Percentiles rank a stretch among this genome's conserved stretches.
phyloP scores from a whole-genome alignment of 2,113 vertebrate species.

The Chaetodon auriga region DNA sequence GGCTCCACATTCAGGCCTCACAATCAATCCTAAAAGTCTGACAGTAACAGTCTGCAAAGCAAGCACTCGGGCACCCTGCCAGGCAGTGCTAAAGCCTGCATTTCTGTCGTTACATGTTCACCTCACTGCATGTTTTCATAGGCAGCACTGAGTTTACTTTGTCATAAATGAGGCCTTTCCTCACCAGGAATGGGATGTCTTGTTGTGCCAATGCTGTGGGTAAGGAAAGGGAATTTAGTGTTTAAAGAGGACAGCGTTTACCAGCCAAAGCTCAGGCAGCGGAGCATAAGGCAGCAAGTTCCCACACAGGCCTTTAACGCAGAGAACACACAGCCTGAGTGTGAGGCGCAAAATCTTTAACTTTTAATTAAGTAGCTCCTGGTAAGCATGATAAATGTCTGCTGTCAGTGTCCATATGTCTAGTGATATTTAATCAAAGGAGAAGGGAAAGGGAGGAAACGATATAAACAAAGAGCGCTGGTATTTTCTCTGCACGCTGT shows the following conservation, averaged over 20 bases:
- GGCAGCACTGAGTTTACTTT: conserved; percentile 56
- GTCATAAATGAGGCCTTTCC: conserved; percentile 61
- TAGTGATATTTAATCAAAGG: conserved; percentile 30
- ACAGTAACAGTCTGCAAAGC: conserved; percentile 37
- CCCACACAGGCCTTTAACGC: conserved; percentile 32
- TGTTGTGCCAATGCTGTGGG: conserved; percentile 24
- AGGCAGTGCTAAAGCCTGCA: conserved; percentile 21
- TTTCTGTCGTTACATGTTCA: conserved; percentile 38
- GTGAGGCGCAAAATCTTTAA: conserved; percentile 30
- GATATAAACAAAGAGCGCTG: neutral
- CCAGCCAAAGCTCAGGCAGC: conserved; percentile 19
- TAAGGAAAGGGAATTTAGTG: conserved; percentile 34
- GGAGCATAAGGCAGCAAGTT: conserved; percentile 3
- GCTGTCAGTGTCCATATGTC: conserved; percentile 24
- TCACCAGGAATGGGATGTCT: conserved; percentile 32
- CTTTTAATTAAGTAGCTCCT: conserved; percentile 57
- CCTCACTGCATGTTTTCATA: conserved; percentile 52
- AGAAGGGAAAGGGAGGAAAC: conserved; percentile 11
- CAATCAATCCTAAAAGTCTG: conserved; percentile 50
- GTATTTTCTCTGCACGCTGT: neutral
- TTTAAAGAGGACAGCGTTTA: conserved; percentile 36
- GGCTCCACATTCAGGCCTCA: conserved; percentile 47
- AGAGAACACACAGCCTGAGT: conserved; percentile 10
- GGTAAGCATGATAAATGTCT: conserved; percentile 30
- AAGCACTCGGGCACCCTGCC: conserved; percentile 31